These are phyloP conservation scores for Oreochromis aureus DNA, from an alignment of 2,113 vertebrate species.

Conservation along the genomic window DNA sequence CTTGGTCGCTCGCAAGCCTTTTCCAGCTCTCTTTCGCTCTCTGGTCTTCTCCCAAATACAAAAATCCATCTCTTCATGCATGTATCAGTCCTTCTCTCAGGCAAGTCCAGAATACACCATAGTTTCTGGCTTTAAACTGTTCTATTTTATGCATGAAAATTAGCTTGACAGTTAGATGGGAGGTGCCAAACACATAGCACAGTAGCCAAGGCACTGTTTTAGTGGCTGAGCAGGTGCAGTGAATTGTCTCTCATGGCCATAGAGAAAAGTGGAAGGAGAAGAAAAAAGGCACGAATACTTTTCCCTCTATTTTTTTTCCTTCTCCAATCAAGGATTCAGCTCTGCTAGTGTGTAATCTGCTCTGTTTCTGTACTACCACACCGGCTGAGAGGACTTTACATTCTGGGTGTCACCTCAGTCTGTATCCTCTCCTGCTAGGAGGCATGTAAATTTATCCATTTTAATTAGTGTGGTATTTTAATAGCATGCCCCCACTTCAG, in stretches of 20 bases:
- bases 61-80: conserved; percentile 20
- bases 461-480: conserved; percentile 40
- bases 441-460: conserved; percentile 12
- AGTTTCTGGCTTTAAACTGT: not conserved
- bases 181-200: not conserved
- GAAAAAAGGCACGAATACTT: conserved; percentile 24
- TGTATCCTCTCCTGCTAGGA: not conserved
- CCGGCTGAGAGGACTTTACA: not conserved
- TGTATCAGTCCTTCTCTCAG: conserved; percentile 22
- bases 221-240: conserved; percentile 16
- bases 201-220: not conserved
- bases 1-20: conserved; percentile 16
- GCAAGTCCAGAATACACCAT: conserved; percentile 11
- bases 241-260: not conserved
- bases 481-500: conserved; percentile 18
- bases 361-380: not conserved
- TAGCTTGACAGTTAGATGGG: conserved; percentile 17
- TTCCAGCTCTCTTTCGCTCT: not conserved
- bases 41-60: conserved; percentile 13
- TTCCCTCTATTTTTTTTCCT: not conserved
- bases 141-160: conserved; percentile 15
- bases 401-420: conserved; percentile 16
- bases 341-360: not conserved
- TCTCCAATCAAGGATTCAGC: conserved; percentile 19
- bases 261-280: not conserved